Percentiles rank a stretch among this genome's conserved stretches.
These are phyloP conservation scores for Brachypalpus laphriformis DNA, from an alignment of 2,888 invertebrate species.

Conservation along the genomic window DNA sequence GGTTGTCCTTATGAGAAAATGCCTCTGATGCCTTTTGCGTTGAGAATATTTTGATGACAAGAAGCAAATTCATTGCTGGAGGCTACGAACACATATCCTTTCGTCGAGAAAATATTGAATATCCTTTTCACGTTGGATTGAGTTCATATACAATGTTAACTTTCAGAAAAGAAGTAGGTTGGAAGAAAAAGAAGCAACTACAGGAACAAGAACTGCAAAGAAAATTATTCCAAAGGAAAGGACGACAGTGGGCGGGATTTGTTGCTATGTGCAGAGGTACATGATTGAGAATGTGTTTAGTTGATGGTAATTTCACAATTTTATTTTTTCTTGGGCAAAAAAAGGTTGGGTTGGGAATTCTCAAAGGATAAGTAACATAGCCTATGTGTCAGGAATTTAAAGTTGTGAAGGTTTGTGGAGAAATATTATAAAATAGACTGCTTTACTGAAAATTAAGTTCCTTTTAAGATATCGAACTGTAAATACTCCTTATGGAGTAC, in stretches of 20 bases:
- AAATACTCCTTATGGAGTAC: too few relatives aligned
- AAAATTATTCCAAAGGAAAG: background rate
- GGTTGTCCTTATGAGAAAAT: conserved; percentile 22
- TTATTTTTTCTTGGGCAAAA: background rate
- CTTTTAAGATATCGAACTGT: too few relatives aligned
- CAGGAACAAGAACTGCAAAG: background rate
- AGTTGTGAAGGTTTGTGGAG: background rate
- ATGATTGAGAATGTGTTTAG: conserved; percentile 5
- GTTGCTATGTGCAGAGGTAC: conserved; percentile 4
- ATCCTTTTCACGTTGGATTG: conserved; percentile 31
- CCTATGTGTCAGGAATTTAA: background rate
- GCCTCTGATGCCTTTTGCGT: conserved; percentile 2
- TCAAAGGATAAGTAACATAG: background rate
- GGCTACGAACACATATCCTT: conserved; percentile 22
- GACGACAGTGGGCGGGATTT: background rate
- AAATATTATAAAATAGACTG: background rate
- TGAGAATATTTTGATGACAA: conserved; percentile 37
- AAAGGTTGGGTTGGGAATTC: background rate
- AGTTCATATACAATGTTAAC: conserved; percentile 21
- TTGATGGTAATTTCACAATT: conserved; percentile 3
- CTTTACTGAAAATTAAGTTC: too few relatives aligned
- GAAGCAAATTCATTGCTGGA: conserved; percentile 32
- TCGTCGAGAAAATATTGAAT: conserved; percentile 38
- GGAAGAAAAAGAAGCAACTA: background rate
- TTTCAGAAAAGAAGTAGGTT: background rate